A percentile compares a stretch with the other conserved stretches of the same genome.
Conservation (phyloP, 2,797 vertebrate species). For the Acanthornis magna region DNA sequence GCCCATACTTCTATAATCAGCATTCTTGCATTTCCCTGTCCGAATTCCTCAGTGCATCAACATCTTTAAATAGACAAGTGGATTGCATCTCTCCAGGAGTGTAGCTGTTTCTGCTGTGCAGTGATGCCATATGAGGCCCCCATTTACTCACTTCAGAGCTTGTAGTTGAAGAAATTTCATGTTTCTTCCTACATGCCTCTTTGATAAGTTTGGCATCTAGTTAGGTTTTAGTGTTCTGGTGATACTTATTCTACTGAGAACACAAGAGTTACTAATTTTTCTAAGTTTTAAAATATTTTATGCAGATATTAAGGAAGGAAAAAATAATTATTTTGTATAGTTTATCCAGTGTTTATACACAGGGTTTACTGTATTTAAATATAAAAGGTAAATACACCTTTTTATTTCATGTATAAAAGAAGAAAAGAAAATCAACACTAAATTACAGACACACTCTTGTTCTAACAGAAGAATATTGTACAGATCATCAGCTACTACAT, state of each 20-base stretch:
- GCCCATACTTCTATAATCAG: not conserved
- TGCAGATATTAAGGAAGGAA: not conserved
- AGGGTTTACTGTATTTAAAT: not conserved
- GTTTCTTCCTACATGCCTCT: not conserved
- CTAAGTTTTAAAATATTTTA: not conserved
- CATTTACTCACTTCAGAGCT: not conserved
- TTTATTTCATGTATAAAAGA: conserved; percentile 42
- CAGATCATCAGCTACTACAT: not conserved
- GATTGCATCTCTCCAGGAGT: not conserved
- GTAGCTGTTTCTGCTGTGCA: not conserved
- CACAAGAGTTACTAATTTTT: not conserved
- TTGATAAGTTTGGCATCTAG: not conserved
- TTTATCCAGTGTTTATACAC: conserved; percentile 30
- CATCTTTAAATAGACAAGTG: not conserved
- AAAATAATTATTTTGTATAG: conserved; percentile 31
- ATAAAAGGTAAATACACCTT: conserved; percentile 44
- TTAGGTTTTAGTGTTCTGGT: not conserved
- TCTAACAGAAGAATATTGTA: not conserved
- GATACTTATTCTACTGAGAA: not conserved
- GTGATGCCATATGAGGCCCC: not conserved
- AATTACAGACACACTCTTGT: not conserved
- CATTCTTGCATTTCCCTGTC: not conserved
- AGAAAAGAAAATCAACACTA: conserved; percentile 45
- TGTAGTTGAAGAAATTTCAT: not conserved
- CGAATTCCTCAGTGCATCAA: not conserved